Percentiles rank a stretch among this genome's conserved stretches.
Evolutionary conservation across 2,113 vertebrate genomes (phyloP).

Genomic region (Psittacula cyanocephala): DNA sequence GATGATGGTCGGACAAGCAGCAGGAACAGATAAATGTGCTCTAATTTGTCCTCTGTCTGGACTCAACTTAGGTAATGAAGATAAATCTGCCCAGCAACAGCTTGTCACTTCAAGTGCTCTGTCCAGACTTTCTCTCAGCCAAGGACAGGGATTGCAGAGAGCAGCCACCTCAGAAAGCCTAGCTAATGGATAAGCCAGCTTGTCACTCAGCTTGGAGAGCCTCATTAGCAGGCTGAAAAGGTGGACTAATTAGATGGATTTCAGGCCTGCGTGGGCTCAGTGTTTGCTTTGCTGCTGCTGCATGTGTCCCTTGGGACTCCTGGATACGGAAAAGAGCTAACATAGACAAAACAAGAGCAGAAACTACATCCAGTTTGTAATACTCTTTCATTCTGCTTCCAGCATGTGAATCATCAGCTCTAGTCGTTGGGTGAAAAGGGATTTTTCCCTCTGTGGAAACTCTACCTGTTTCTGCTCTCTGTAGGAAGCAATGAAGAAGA

Average conservation of each 20-base stretch:
- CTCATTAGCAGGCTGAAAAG: neutral
- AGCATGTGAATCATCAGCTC: neutral
- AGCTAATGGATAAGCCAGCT: neutral
- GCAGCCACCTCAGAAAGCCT: neutral
- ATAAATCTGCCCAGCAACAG: neutral
- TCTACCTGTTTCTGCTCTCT: neutral
- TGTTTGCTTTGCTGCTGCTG: neutral
- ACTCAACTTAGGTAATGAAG: neutral
- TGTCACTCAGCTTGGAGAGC: neutral
- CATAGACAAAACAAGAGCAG: neutral
- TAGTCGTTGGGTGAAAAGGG: neutral
- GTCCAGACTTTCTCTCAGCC: neutral
- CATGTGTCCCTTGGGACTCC: neutral
- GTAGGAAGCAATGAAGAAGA: neutral
- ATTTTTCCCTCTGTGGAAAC: neutral
- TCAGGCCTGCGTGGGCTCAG: neutral
- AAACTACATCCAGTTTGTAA: neutral
- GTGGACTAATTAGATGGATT: neutral
- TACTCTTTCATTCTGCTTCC: neutral
- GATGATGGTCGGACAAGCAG: neutral
- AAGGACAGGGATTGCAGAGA: neutral
- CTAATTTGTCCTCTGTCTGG: constrained; percentile 14
- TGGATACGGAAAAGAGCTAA: neutral
- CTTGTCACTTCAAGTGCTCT: neutral
- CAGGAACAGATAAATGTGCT: neutral